Evolutionary conservation across 2,113 vertebrate genomes (phyloP).

Genomic region (Ceyx melanurus): DNA sequence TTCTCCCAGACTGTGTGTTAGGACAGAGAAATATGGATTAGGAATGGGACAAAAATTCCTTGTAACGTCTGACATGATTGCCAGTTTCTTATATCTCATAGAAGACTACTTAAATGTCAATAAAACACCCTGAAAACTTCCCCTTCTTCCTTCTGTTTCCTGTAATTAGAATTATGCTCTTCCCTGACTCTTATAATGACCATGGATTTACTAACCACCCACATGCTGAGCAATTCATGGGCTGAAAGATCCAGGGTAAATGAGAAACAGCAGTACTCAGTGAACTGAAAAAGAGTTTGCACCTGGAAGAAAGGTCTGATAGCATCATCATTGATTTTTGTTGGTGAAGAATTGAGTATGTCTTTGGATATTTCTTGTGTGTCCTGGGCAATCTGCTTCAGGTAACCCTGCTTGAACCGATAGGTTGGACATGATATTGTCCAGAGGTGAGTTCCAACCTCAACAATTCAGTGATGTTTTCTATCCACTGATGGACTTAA

Average conservation of each 20-base stretch:
- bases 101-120: slow-evolving; percentile 37
- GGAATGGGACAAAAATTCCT: neutral
- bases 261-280: neutral
- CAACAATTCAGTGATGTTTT: neutral
- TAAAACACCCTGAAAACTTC: neutral
- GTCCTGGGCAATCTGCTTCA: neutral
- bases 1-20: neutral
- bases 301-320: neutral
- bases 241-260: neutral
- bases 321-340: neutral
- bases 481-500: fast-evolving
- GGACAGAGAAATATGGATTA: neutral
- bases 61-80: neutral
- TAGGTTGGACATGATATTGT: neutral
- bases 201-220: neutral
- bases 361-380: neutral
- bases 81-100: neutral
- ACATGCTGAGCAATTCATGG: neutral
- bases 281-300: neutral
- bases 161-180: slow-evolving; percentile 13
- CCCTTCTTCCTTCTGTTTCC: slow-evolving; percentile 11
- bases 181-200: neutral
- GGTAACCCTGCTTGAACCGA: neutral
- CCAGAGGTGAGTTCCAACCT: neutral
- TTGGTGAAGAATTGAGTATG: neutral